A percentile compares a stretch with the other conserved stretches of the same genome.
Conservation (phyloP, 2,113 vertebrate species). For the Oncorhynchus nerka region DNA sequence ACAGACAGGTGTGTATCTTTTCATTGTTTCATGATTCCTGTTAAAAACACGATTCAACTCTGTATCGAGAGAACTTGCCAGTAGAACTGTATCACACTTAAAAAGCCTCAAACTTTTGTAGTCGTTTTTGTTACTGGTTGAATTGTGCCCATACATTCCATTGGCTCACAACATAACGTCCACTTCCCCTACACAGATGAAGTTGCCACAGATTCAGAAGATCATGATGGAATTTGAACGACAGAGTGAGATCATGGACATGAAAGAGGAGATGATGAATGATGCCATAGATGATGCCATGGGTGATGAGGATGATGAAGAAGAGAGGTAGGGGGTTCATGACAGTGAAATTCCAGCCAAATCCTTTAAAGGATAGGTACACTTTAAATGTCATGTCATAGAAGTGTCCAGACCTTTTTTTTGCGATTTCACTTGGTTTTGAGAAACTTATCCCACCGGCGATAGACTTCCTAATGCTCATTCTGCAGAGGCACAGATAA, state of each 20-base stretch:
- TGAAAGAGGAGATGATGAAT: slow-evolving; percentile 98
- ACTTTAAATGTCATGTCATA: too few relatives aligned
- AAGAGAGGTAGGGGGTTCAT: slow-evolving; percentile 79
- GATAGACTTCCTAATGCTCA: too few relatives aligned
- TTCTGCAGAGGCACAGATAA: too few relatives aligned
- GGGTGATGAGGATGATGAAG: slow-evolving; percentile 93
- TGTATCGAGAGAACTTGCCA: not conserved
- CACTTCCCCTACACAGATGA: slow-evolving; percentile 73
- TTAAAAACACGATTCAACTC: not conserved
- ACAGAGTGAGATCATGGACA: slow-evolving; percentile 96
- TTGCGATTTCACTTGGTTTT: too few relatives aligned
- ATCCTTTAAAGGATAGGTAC: too few relatives aligned
- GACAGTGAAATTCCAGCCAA: not conserved
- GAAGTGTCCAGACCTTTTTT: too few relatives aligned
- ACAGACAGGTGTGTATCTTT: slow-evolving; percentile 80
- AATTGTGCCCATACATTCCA: not conserved
- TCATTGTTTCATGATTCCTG: not conserved
- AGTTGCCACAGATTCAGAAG: slow-evolving; percentile 94
- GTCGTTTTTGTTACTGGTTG: not conserved
- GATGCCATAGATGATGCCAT: slow-evolving; percentile 95
- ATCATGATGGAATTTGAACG: slow-evolving; percentile 97
- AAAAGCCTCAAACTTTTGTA: not conserved
- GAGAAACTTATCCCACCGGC: too few relatives aligned
- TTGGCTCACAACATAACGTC: not conserved
- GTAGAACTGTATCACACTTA: not conserved